Evolutionary conservation across 2,797 vertebrate species (phyloP).

Genomic region (Silurus aristotelis): DNA sequence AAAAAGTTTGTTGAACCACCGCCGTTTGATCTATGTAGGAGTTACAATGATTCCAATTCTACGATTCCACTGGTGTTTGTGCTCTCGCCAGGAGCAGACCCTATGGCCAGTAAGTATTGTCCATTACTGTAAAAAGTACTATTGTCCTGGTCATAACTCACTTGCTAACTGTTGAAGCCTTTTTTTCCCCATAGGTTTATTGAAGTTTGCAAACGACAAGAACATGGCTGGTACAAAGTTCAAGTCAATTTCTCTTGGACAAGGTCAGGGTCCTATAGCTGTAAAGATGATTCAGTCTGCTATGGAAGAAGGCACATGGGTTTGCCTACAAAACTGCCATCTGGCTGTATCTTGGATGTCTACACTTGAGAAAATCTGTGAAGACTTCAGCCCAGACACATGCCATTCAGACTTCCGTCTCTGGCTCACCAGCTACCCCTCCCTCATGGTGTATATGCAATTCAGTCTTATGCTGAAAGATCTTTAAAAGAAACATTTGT

Average conservation of each 20-base stretch:
- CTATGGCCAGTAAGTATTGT: conserved; percentile 90
- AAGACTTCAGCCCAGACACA: conserved; percentile 80
- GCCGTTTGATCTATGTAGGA: conserved; percentile 92
- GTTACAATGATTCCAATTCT: conserved; percentile 89
- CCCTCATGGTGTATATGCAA: conserved; percentile 78
- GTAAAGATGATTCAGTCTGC: conserved; percentile 86
- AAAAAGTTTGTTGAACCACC: conserved; percentile 96
- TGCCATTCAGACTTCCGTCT: conserved; percentile 90
- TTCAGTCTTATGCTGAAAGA: not conserved
- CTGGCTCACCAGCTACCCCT: conserved; percentile 97
- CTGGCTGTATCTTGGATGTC: conserved; percentile 97
- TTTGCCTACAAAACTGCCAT: conserved; percentile 97
- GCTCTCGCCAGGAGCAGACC: conserved; percentile 94
- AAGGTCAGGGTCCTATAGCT: conserved; percentile 95
- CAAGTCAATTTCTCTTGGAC: conserved; percentile 94
- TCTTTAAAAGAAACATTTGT: not conserved
- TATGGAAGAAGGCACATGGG: conserved; percentile 88
- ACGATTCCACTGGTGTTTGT: conserved; percentile 92
- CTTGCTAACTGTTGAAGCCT: not conserved
- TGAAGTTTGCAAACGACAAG: conserved; percentile 92
- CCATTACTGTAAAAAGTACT: not conserved
- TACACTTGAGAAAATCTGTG: conserved; percentile 92
- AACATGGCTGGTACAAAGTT: conserved; percentile 85
- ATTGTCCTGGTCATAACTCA: not conserved
- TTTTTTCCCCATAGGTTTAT: conserved; percentile 75